A percentile compares a stretch with the other conserved stretches of the same genome.
Conservation (phyloP, 2,888 invertebrate species). For the Serripes groenlandicus region DNA sequence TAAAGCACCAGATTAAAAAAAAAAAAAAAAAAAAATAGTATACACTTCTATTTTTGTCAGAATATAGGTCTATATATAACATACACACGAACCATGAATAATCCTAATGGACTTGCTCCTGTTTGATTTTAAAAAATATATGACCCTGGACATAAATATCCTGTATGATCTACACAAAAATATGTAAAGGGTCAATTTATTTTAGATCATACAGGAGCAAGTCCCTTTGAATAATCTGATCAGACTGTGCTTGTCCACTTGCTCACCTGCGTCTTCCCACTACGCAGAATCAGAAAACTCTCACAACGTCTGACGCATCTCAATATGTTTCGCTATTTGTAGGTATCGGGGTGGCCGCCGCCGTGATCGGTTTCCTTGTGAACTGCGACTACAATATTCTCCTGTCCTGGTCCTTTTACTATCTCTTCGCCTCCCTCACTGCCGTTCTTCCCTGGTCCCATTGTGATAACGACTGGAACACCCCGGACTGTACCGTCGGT, state of each 20-base stretch:
- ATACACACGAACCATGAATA: no score
- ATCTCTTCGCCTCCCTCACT: constrained; percentile 90
- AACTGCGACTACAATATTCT: constrained; percentile 90
- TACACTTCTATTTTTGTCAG: no score
- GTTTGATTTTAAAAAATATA: no score
- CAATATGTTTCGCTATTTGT: constrained; percentile 86
- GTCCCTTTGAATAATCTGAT: not conserved
- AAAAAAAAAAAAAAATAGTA: no score
- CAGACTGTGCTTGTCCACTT: not conserved
- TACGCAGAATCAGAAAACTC: not conserved
- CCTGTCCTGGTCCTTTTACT: constrained; percentile 93
- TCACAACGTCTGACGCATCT: not conserved
- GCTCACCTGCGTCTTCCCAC: not conserved
- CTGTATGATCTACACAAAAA: not conserved
- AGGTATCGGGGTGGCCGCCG: constrained; percentile 88
- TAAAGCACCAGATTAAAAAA: no score
- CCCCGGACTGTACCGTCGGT: constrained; percentile 86
- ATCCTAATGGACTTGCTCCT: no score
- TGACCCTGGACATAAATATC: no score
- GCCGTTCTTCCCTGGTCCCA: constrained; percentile 92
- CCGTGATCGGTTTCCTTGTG: constrained; percentile 86
- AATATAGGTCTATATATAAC: no score
- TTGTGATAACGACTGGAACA: constrained; percentile 94
- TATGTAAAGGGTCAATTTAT: not conserved
- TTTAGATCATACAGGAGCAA: no score